These are phyloP conservation scores for Daktulosphaira vitifoliae DNA, from an alignment of 1,140 invertebrate species.

Conservation along the genomic window DNA sequence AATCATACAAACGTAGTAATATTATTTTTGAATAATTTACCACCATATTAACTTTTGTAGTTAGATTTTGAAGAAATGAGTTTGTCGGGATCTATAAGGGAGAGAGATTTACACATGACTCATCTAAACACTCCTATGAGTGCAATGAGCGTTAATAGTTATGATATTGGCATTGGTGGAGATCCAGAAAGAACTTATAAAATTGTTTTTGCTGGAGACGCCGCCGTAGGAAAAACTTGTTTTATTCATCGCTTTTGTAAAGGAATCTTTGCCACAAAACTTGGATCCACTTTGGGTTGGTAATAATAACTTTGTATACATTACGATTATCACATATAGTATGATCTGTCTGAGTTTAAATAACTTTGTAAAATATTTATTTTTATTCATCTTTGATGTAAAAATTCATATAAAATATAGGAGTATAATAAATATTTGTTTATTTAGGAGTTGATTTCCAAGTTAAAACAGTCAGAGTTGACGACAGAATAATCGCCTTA, in stretches of 20 bases:
- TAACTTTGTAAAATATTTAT: too few species aligned
- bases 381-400: too few species aligned
- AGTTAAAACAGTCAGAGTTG: conserved; percentile 53
- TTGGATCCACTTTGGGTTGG: conserved; percentile 55
- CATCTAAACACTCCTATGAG: neutral
- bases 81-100: conserved; percentile 16
- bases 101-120: conserved; percentile 1
- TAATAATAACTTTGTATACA: too few species aligned
- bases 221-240: conserved; percentile 58
- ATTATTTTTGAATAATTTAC: too few species aligned
- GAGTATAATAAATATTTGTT: neutral
- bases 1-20: too few species aligned
- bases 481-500: conserved; percentile 52
- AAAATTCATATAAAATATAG: too few species aligned
- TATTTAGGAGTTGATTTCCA: conserved; percentile 57
- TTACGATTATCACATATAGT: too few species aligned
- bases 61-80: conserved; percentile 27
- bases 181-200: conserved; percentile 54
- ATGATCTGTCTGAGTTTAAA: too few species aligned
- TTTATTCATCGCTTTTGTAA: conserved; percentile 57
- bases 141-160: conserved; percentile 27
- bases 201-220: conserved; percentile 58
- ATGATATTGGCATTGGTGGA: conserved; percentile 41
- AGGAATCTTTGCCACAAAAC: conserved; percentile 50
- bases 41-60: conserved; percentile 6